Evolutionary conservation across 2,113 vertebrate genomes (phyloP).

Genomic region (Ranitomeya variabilis): DNA sequence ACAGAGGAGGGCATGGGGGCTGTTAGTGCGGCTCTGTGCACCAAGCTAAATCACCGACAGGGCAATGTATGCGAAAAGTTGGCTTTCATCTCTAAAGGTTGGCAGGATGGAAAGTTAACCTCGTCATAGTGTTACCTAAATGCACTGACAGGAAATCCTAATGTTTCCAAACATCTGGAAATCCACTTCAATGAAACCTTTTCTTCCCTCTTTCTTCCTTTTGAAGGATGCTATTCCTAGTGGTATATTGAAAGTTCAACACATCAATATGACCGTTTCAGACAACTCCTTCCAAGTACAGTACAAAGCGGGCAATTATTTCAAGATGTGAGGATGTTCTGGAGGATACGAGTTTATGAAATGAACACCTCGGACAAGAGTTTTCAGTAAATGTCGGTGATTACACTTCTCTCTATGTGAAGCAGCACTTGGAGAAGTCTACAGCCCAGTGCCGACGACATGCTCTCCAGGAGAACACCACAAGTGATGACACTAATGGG

Average conservation of each 20-base stretch:
- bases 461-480: constrained; percentile 49
- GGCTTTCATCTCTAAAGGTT: constrained; percentile 69
- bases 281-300: constrained; percentile 30
- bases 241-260: constrained; percentile 17
- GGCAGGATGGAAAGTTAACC: constrained; percentile 73
- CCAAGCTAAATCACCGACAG: constrained; percentile 65
- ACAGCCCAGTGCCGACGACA: constrained; percentile 52
- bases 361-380: constrained; percentile 35
- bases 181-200: constrained; percentile 68
- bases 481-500: constrained; percentile 52
- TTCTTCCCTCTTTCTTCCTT: constrained; percentile 62
- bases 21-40: constrained; percentile 68
- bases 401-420: constrained; percentile 21
- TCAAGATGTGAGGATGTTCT: constrained; percentile 39
- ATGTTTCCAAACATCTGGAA: constrained; percentile 74
- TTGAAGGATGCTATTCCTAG: constrained; percentile 50
- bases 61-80: constrained; percentile 67
- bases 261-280: constrained; percentile 31
- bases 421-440: constrained; percentile 22
- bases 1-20: constrained; percentile 65
- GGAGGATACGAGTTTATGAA: constrained; percentile 19
- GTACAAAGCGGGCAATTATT: constrained; percentile 15
- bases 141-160: constrained; percentile 72
- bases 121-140: constrained; percentile 73
- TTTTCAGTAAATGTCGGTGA: neutral